Conservation (phyloP, 2,113 vertebrate genomes). For the Emydocephalus ijimae region DNA sequence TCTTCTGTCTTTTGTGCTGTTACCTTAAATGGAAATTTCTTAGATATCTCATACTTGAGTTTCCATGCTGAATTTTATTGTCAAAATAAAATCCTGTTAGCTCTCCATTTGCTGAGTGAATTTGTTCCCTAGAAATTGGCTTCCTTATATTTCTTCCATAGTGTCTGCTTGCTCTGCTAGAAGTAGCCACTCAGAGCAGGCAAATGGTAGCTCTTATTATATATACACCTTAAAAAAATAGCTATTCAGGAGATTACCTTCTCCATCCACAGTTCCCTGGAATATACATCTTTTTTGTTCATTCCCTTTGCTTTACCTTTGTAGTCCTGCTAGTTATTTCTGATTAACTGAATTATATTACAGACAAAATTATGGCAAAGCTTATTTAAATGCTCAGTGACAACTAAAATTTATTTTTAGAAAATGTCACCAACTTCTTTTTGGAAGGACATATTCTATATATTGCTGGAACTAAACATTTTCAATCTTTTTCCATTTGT, state of each 20-base stretch:
- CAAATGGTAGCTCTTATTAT: background rate
- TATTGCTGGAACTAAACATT: background rate
- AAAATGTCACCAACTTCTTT: background rate
- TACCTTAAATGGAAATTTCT: background rate
- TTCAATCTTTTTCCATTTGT: background rate
- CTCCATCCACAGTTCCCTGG: background rate
- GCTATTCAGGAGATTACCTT: background rate
- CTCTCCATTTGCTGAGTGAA: background rate
- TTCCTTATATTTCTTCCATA: background rate
- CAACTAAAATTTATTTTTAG: background rate
- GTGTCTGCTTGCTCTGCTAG: background rate
- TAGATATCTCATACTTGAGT: background rate
- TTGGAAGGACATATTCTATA: background rate
- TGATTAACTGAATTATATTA: background rate
- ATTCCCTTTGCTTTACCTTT: background rate
- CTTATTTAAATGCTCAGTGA: background rate
- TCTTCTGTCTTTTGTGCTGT: background rate
- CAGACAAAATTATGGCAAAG: background rate
- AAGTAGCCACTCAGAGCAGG: background rate
- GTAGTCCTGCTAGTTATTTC: background rate
- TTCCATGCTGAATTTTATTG: background rate
- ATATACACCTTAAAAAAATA: background rate
- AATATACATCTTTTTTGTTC: background rate
- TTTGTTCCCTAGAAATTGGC: background rate
- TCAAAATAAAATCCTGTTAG: background rate